These are phyloP conservation scores for Cisticola juncidis DNA, from an alignment of 2,113 vertebrate species.

Conservation along the genomic window DNA sequence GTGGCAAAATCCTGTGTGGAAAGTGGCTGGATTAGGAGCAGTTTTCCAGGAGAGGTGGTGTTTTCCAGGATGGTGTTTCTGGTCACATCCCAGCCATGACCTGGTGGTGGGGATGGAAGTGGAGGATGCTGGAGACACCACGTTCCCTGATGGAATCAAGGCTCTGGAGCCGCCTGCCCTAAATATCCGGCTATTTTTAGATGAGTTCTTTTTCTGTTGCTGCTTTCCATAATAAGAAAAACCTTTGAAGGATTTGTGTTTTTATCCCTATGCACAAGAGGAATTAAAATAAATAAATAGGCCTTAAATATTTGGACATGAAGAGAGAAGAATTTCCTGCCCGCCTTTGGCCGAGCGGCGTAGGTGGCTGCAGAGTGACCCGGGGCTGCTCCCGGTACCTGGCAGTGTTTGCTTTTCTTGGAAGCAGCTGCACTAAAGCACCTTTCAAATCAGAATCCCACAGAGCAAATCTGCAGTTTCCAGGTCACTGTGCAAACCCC, in stretches of 20 bases:
- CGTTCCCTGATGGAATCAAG: not conserved
- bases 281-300: slow-evolving; percentile 66
- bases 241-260: slow-evolving; percentile 62
- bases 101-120: not conserved
- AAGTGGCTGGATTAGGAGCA: not conserved
- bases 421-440: not conserved
- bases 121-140: slow-evolving; percentile 1
- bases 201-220: not conserved
- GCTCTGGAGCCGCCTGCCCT: slow-evolving; percentile 37
- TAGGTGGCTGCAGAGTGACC: slow-evolving; percentile 30
- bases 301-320: slow-evolving; percentile 45
- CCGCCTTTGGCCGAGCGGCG: not conserved
- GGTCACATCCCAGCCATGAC: not conserved
- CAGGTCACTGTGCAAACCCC: not conserved
- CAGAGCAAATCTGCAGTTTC: not conserved
- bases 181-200: slow-evolving; percentile 61
- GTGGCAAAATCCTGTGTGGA: not conserved
- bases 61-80: not conserved
- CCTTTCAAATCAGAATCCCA: not conserved
- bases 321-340: slow-evolving; percentile 60
- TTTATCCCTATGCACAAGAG: slow-evolving; percentile 52
- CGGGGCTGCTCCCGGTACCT: not conserved
- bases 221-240: slow-evolving; percentile 52
- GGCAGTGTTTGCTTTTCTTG: not conserved
- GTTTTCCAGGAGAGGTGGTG: not conserved